Evolutionary conservation across 2,888 invertebrate species (phyloP).

Genomic region (Phytoseiulus persimilis): DNA sequence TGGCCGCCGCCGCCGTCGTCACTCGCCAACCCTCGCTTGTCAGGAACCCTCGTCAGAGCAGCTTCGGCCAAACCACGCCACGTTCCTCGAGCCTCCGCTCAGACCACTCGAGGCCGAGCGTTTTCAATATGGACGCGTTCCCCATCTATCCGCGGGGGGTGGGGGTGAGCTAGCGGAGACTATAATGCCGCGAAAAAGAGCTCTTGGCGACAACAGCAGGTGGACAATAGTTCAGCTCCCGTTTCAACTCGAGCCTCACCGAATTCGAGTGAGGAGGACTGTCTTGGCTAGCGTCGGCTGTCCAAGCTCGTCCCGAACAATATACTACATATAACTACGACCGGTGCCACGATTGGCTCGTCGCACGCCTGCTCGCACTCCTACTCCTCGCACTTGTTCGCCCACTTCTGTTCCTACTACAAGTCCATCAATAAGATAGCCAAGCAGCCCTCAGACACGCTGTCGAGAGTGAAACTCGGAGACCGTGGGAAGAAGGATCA

Average conservation of each 20-base stretch:
- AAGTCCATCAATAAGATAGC: background rate
- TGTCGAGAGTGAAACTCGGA: background rate
- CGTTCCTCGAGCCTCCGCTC: background rate
- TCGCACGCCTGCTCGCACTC: background rate
- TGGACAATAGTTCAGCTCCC: background rate
- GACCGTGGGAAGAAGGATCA: background rate
- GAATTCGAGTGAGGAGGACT: background rate
- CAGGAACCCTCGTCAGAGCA: background rate
- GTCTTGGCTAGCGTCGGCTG: background rate
- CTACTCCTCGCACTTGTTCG: background rate
- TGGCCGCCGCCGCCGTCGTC: background rate
- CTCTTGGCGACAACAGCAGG: background rate
- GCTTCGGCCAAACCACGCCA: background rate
- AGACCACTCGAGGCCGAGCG: background rate
- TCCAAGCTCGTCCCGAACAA: background rate
- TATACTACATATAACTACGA: background rate
- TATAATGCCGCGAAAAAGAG: background rate
- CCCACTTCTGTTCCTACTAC: background rate
- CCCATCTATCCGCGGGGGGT: background rate
- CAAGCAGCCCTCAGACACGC: background rate
- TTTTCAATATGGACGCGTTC: background rate
- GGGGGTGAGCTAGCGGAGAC: background rate
- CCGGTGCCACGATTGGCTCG: background rate
- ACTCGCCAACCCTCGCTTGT: background rate
- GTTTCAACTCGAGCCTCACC: background rate